Evolutionary conservation across 2,113 vertebrate genomes (phyloP).

Genomic region (Melanerpes formicivorus): DNA sequence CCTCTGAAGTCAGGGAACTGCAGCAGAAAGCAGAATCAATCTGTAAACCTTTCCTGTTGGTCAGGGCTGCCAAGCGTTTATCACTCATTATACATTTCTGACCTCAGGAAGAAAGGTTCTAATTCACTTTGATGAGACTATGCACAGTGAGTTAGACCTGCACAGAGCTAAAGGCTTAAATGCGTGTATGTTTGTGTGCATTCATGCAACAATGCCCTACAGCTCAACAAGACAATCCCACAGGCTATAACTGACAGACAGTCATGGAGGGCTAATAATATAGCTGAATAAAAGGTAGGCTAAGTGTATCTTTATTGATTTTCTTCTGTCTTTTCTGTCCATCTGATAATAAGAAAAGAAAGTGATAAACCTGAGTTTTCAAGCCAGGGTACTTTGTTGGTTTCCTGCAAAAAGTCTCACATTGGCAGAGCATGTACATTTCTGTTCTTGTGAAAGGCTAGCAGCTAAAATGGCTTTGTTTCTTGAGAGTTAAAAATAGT

Average conservation of each 20-base stretch:
- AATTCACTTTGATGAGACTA: not conserved
- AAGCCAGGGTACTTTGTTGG: not conserved
- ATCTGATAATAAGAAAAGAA: not conserved
- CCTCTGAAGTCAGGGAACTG: not conserved
- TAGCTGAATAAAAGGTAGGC: not conserved
- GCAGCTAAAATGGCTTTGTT: slow-evolving; percentile 51
- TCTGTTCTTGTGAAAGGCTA: slow-evolving; percentile 21
- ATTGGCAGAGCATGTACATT: not conserved
- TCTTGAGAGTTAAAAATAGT: slow-evolving; percentile 71
- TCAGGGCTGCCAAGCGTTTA: not conserved
- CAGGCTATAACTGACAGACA: not conserved
- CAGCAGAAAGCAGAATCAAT: not conserved
- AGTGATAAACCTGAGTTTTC: not conserved
- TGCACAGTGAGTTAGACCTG: not conserved
- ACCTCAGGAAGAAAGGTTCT: not conserved
- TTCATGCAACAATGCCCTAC: not conserved
- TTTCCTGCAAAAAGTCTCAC: not conserved
- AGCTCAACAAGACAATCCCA: not conserved
- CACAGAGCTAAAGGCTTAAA: not conserved
- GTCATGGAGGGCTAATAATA: not conserved
- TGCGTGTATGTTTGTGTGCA: not conserved
- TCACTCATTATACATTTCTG: not conserved
- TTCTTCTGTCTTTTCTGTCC: not conserved
- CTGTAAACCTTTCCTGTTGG: not conserved
- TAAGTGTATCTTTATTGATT: not conserved